Evolutionary conservation across 1,140 invertebrate genomes (phyloP).

Genomic region (Sarcophaga bullata): DNA sequence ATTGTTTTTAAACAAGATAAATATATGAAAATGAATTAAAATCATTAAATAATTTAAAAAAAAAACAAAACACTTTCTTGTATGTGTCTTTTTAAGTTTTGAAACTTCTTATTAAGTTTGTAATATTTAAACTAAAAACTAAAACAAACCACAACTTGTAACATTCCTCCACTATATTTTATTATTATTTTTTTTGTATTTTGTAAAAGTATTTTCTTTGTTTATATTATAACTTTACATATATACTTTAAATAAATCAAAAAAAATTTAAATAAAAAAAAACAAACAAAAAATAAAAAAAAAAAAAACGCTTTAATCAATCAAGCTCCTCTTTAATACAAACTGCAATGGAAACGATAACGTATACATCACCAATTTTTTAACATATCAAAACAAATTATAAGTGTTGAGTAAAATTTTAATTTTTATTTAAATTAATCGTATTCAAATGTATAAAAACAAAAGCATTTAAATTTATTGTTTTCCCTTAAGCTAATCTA

Average conservation of each 20-base stretch:
- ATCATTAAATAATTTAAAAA: slow-evolving; percentile 19
- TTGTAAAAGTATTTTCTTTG: slow-evolving; percentile 21
- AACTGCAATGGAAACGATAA: not conserved
- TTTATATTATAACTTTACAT: not conserved
- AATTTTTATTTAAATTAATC: not conserved
- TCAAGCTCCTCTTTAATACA: too few species aligned
- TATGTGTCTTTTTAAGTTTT: slow-evolving; percentile 40
- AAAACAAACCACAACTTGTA: not conserved
- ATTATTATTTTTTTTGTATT: not conserved
- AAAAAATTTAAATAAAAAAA: too few species aligned
- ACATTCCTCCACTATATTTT: not conserved
- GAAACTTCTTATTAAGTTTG: slow-evolving; percentile 38
- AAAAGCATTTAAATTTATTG: not conserved
- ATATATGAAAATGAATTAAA: slow-evolving; percentile 5
- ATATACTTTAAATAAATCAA: not conserved
- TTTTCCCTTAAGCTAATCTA: not conserved
- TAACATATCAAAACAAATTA: not conserved
- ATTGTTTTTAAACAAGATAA: slow-evolving; percentile 10
- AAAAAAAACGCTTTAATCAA: too few species aligned
- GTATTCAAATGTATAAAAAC: too few species aligned
- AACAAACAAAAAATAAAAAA: too few species aligned
- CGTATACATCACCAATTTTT: not conserved
- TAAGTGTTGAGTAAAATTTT: not conserved
- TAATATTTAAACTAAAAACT: slow-evolving; percentile 38
- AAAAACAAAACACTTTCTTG: not conserved